Evolutionary conservation across 2,888 invertebrate genomes (phyloP).

Genomic region (Dolichopus griseipennis): DNA sequence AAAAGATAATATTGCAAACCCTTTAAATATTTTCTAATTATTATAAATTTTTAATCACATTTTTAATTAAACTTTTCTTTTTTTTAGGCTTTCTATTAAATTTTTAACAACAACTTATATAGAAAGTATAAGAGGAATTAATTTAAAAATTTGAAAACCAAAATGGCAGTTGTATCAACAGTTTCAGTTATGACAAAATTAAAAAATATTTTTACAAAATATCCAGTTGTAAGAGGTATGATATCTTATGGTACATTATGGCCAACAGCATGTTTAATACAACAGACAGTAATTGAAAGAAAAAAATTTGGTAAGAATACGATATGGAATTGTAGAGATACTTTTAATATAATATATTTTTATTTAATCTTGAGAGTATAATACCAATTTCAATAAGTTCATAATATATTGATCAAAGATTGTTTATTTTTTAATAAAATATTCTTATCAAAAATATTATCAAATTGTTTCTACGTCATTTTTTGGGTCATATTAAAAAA

Average conservation of each 20-base stretch:
- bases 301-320: slow-evolving; percentile 50
- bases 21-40: background rate
- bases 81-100: background rate
- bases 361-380: too few relatives aligned
- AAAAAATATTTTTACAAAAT: slow-evolving; percentile 24
- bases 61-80: background rate
- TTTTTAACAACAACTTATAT: too few relatives aligned
- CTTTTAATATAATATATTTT: too few relatives aligned
- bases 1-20: too few relatives aligned
- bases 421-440: too few relatives aligned
- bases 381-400: too few relatives aligned
- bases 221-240: slow-evolving; percentile 50
- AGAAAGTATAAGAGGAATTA: background rate
- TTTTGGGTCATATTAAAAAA: too few relatives aligned
- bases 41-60: background rate
- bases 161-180: background rate
- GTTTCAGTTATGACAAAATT: slow-evolving; percentile 20
- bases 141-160: background rate
- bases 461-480: too few relatives aligned
- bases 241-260: slow-evolving; percentile 57
- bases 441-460: too few relatives aligned
- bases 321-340: too few relatives aligned
- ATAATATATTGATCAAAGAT: too few relatives aligned
- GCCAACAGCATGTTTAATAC: slow-evolving; percentile 65
- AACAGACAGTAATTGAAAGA: slow-evolving; percentile 57